Evolutionary conservation across 2,888 invertebrate genomes (phyloP).

Genomic region (Drosophila demipolita): DNA sequence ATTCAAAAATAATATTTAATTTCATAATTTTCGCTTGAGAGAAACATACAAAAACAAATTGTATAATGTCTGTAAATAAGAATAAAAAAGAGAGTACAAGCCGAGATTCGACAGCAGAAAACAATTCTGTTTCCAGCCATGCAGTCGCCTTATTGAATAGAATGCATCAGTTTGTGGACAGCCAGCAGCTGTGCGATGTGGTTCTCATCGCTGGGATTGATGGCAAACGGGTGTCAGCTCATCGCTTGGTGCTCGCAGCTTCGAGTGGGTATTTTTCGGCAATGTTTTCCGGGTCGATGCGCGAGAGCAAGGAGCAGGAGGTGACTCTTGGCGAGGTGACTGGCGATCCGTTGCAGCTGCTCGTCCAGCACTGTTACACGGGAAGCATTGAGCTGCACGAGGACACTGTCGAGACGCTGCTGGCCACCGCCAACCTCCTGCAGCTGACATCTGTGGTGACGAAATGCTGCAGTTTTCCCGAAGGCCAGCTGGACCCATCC

Average conservation of each 20-base stretch:
- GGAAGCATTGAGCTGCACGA: constrained; percentile 92
- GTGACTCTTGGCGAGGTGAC: constrained; percentile 94
- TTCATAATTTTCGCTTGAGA: too few species aligned
- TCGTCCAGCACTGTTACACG: constrained; percentile 96
- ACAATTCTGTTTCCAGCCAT: background rate
- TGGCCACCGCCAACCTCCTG: constrained; percentile 94
- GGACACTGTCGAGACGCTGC: constrained; percentile 94
- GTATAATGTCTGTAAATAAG: too few species aligned
- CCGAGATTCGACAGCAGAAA: too few species aligned
- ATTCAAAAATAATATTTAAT: too few species aligned
- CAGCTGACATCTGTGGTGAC: constrained; percentile 94
- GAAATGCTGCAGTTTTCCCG: constrained; percentile 95
- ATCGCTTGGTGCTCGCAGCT: constrained; percentile 94
- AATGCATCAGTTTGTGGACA: background rate
- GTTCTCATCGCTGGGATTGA: background rate
- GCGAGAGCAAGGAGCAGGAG: constrained; percentile 93
- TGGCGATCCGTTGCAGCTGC: constrained; percentile 92
- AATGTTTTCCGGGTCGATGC: constrained; percentile 95
- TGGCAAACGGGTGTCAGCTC: constrained; percentile 88
- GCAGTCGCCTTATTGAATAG: background rate
- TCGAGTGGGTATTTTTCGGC: constrained; percentile 97
- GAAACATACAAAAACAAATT: too few species aligned
- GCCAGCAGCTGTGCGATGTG: background rate
- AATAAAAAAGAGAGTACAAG: too few species aligned
- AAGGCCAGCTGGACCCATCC: constrained; percentile 92